A percentile compares a stretch with the other conserved stretches of the same genome.
Evolutionary conservation across 2,888 invertebrate species (phyloP).

Genomic region (Yponomeuta sedellus): DNA sequence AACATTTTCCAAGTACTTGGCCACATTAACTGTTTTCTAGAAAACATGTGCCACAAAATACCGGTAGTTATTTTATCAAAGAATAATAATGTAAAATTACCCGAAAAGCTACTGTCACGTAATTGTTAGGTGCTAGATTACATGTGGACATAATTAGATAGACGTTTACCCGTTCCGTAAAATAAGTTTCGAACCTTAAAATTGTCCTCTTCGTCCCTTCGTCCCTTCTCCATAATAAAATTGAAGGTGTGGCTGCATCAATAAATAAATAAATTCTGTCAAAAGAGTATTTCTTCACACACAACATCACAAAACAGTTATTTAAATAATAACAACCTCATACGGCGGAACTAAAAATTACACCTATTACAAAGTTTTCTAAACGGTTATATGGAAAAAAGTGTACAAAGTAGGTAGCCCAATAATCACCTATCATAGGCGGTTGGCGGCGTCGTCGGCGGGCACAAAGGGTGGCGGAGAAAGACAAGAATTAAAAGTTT

Average conservation of each 20-base stretch:
- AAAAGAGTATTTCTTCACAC: conserved; percentile 12
- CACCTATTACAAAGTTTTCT: conserved; percentile 51
- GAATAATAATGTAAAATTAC: neutral
- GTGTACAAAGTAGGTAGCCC: conserved; percentile 35
- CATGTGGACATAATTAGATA: neutral
- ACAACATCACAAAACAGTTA: conserved; percentile 36
- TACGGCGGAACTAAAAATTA: conserved; percentile 60
- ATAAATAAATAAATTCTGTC: neutral
- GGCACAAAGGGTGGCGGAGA: conserved; percentile 57
- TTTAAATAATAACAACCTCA: conserved; percentile 59
- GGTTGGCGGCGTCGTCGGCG: conserved; percentile 48
- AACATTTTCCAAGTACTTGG: conserved; percentile 75
- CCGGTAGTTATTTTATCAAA: conserved; percentile 21
- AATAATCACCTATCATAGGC: conserved; percentile 68
- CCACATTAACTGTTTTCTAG: conserved; percentile 73
- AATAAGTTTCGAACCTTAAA: neutral
- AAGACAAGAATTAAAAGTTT: conserved; percentile 74
- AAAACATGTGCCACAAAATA: conserved; percentile 71
- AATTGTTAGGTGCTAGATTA: neutral
- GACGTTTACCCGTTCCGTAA: neutral
- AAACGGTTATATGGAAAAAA: conserved; percentile 58
- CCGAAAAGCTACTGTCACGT: neutral
- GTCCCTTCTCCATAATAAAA: no score
- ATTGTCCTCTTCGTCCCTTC: neutral
- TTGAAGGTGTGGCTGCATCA: neutral